phyloP scores from a whole-genome alignment of 2,797 vertebrate species.

The Phalloptychus januarius region DNA sequence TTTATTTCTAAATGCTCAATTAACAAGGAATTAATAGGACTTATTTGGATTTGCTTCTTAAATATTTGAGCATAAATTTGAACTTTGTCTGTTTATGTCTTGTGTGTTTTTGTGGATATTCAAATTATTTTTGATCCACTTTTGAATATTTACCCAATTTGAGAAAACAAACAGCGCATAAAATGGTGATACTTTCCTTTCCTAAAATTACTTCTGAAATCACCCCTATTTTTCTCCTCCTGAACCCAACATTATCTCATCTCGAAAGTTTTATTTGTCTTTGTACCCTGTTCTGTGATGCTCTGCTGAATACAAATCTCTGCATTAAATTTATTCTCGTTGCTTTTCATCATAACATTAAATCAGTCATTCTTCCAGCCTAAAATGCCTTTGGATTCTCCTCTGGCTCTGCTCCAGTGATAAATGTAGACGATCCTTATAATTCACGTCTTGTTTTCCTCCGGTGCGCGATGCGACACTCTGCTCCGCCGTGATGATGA shows the following conservation, averaged over 20 bases:
- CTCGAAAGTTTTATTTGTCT: not conserved
- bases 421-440: not conserved
- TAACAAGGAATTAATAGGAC: too few relatives aligned
- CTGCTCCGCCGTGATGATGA: not conserved
- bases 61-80: too few relatives aligned
- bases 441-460: slow-evolving; percentile 22
- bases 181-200: not conserved
- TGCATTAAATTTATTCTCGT: not conserved
- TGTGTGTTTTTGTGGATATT: not conserved
- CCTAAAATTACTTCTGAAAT: not conserved
- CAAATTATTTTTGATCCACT: not conserved
- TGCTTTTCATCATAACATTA: not conserved
- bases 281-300: not conserved
- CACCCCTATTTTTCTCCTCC: not conserved
- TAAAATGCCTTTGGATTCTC: not conserved
- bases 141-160: not conserved
- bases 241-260: not conserved
- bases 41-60: too few relatives aligned
- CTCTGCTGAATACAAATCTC: not conserved
- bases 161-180: not conserved
- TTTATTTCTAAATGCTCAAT: too few relatives aligned
- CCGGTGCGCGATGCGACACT: not conserved
- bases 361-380: not conserved
- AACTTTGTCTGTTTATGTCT: too few relatives aligned
- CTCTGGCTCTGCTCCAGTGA: not conserved